phyloP scores from a whole-genome alignment of 2,113 vertebrate genomes.

The Sapajus apella region DNA sequence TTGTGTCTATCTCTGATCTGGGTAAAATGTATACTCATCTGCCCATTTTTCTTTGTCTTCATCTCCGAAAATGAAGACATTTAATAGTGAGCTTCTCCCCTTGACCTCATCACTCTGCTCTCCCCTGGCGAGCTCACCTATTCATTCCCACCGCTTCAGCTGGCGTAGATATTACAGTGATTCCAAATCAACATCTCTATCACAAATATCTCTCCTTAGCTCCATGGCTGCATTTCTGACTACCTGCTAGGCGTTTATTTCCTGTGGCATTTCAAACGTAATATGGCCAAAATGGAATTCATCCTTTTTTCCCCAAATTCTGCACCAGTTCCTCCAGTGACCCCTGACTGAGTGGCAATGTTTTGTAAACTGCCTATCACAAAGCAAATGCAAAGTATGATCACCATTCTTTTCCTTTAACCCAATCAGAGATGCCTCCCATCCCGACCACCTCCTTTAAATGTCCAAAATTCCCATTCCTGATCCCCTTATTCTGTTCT shows the following conservation, averaged over 20 bases:
- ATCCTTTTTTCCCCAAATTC: not conserved
- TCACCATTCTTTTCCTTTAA: not conserved
- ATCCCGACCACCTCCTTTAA: constrained; percentile 16
- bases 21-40: not conserved
- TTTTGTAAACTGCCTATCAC: constrained; percentile 1
- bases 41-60: constrained; percentile 19
- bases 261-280: not conserved
- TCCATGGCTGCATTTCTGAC: not conserved
- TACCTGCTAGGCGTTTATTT: not conserved
- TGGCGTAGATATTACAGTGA: not conserved
- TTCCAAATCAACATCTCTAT: not conserved
- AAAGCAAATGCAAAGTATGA: not conserved
- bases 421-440: not conserved
- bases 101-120: not conserved
- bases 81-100: not conserved
- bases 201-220: not conserved
- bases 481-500: not conserved
- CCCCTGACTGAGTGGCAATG: not conserved
- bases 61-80: constrained; percentile 6
- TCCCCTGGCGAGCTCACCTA: not conserved
- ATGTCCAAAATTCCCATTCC: not conserved
- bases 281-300: not conserved
- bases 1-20: not conserved
- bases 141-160: not conserved
- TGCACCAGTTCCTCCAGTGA: not conserved